Evolutionary conservation across 2,113 vertebrate genomes (phyloP).

Genomic region (Leptobrachium leishanense): DNA sequence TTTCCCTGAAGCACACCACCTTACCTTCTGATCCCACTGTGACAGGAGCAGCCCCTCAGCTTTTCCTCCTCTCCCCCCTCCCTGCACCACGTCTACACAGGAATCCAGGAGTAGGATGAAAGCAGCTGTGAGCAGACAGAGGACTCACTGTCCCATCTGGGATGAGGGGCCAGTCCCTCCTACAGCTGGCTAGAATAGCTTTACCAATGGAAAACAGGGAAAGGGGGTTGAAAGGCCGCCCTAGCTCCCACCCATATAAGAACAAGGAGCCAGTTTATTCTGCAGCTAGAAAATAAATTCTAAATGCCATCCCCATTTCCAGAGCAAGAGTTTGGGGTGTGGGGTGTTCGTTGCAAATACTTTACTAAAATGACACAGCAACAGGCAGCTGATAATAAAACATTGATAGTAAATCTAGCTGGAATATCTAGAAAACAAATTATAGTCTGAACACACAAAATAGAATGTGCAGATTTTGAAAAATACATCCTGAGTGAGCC

Average conservation of each 20-base stretch:
- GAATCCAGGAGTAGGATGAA: constrained; percentile 37
- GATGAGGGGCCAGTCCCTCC: constrained; percentile 37
- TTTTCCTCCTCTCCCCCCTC: constrained; percentile 30
- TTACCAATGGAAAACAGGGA: constrained; percentile 27
- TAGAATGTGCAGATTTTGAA: not conserved
- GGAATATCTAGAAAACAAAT: too few species aligned
- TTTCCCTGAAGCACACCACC: not conserved
- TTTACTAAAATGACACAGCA: not conserved
- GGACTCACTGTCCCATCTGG: constrained; percentile 45
- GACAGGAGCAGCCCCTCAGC: not conserved
- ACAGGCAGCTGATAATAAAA: not conserved
- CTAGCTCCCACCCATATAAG: constrained; percentile 12
- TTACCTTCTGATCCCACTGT: constrained; percentile 7
- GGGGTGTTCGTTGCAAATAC: not conserved
- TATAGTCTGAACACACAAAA: not conserved
- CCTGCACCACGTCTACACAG: constrained; percentile 46
- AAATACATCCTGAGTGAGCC: not conserved
- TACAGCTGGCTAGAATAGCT: constrained; percentile 32
- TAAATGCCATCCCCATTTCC: not conserved
- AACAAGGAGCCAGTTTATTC: constrained; percentile 46
- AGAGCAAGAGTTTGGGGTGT: not conserved
- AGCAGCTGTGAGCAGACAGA: constrained; percentile 44
- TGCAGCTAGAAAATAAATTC: constrained; percentile 4
- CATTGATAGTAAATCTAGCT: too few species aligned
- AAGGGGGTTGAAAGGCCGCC: constrained; percentile 2